These are phyloP conservation scores for Cosmia pyralina DNA, from an alignment of 2,888 invertebrate species.

Conservation along the genomic window DNA sequence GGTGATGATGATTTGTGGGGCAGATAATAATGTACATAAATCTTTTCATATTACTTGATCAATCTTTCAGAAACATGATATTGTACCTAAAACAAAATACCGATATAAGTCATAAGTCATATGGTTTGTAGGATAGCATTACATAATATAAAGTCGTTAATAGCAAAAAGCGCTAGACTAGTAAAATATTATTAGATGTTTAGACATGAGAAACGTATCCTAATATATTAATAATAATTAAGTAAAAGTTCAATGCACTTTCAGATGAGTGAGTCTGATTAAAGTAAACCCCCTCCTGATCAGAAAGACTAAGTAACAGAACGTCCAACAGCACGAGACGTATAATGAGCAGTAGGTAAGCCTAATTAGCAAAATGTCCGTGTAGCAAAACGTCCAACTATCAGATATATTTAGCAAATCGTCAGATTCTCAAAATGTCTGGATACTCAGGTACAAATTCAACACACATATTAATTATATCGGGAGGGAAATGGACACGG, in stretches of 20 bases:
- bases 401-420: too few relatives aligned
- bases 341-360: too few relatives aligned
- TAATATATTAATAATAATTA: neutral
- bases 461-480: too few relatives aligned
- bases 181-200: constrained; percentile 1
- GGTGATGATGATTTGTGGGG: neutral
- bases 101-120: neutral
- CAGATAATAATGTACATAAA: neutral
- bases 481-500: too few relatives aligned
- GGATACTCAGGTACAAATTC: too few relatives aligned
- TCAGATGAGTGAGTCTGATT: neutral
- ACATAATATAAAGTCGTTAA: constrained; percentile 2
- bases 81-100: neutral
- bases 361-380: too few relatives aligned
- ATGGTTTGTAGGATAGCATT: neutral
- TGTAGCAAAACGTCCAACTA: too few relatives aligned
- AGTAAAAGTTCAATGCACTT: constrained; percentile 2
- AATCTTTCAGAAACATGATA: neutral
- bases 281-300: too few relatives aligned
- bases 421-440: too few relatives aligned
- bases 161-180: constrained; percentile 33
- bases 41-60: neutral
- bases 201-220: neutral
- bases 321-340: too few relatives aligned
- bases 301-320: too few relatives aligned